A percentile compares a stretch with the other conserved stretches of the same genome.
Conservation (phyloP, 2,888 invertebrate genomes). For the Volucella inanis region DNA sequence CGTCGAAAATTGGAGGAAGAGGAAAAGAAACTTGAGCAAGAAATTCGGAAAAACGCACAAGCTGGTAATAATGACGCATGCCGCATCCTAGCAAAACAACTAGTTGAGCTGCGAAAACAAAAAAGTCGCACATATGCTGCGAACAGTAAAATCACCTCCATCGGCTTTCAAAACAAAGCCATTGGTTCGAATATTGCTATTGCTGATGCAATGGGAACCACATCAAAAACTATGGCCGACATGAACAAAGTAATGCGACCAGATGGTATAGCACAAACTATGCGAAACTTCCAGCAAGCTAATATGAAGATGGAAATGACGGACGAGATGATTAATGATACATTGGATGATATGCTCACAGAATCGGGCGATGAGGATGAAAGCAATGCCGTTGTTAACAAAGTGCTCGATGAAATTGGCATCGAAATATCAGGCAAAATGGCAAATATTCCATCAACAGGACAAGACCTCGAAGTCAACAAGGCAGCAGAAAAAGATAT, state of each 20-base stretch:
- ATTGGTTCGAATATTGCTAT: slow-evolving; percentile 95
- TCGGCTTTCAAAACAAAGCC: slow-evolving; percentile 93
- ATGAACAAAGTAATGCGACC: slow-evolving; percentile 95
- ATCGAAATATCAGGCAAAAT: slow-evolving; percentile 96
- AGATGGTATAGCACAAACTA: slow-evolving; percentile 90
- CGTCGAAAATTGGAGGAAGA: slow-evolving; percentile 91
- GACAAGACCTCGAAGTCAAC: slow-evolving; percentile 81
- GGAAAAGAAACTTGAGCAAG: slow-evolving; percentile 94
- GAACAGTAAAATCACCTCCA: slow-evolving; percentile 90
- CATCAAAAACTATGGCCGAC: slow-evolving; percentile 93
- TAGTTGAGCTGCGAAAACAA: slow-evolving; percentile 94
- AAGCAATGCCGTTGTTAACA: slow-evolving; percentile 92
- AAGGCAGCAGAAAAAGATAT: slow-evolving; percentile 87
- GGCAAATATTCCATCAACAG: slow-evolving; percentile 87
- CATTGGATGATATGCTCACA: slow-evolving; percentile 93
- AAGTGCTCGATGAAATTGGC: slow-evolving; percentile 97
- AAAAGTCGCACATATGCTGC: slow-evolving; percentile 92
- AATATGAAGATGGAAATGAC: slow-evolving; percentile 96
- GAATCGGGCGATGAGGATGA: slow-evolving; percentile 96
- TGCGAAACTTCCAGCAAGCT: slow-evolving; percentile 92
- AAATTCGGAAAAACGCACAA: slow-evolving; percentile 94
- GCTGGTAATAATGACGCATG: slow-evolving; percentile 93
- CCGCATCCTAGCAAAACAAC: slow-evolving; percentile 93
- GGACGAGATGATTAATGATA: slow-evolving; percentile 97
- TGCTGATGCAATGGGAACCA: slow-evolving; percentile 93